Percentiles rank a stretch among this genome's conserved stretches.
Conservation (phyloP, 2,797 vertebrate species). For the Anomalospiza imberbis region DNA sequence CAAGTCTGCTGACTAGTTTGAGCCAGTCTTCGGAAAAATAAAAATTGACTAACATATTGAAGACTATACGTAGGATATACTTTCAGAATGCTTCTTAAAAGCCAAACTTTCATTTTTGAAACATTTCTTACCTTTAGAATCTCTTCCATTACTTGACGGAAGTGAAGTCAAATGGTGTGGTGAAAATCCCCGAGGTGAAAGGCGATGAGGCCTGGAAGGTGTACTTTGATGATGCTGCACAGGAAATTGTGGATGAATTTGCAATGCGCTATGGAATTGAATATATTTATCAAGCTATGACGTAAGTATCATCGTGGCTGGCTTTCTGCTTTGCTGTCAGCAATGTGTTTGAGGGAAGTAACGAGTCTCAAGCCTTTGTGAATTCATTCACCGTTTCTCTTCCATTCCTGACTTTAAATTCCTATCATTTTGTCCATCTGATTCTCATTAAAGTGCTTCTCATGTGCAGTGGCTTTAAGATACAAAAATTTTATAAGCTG, state of each 20-base stretch:
- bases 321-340: neutral
- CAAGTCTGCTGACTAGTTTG: neutral
- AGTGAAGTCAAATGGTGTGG: constrained; percentile 85
- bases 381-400: neutral
- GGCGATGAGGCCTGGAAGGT: constrained; percentile 99
- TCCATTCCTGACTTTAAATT: neutral
- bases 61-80: neutral
- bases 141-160: constrained; percentile 95
- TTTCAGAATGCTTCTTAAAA: neutral
- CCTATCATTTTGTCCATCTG: neutral
- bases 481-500: neutral
- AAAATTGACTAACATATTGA: neutral
- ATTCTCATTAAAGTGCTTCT: neutral
- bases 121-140: constrained; percentile 78
- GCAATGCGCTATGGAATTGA: constrained; percentile 97
- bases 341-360: neutral
- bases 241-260: constrained; percentile 98
- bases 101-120: neutral
- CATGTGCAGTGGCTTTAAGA: neutral
- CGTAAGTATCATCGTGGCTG: constrained; percentile 79
- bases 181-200: constrained; percentile 93
- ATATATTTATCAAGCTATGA: constrained; percentile 99
- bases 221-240: constrained; percentile 92
- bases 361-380: neutral
- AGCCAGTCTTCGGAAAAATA: neutral